Evolutionary conservation across 2,888 invertebrate species (phyloP).

Genomic region (Calliphora vomitoria): DNA sequence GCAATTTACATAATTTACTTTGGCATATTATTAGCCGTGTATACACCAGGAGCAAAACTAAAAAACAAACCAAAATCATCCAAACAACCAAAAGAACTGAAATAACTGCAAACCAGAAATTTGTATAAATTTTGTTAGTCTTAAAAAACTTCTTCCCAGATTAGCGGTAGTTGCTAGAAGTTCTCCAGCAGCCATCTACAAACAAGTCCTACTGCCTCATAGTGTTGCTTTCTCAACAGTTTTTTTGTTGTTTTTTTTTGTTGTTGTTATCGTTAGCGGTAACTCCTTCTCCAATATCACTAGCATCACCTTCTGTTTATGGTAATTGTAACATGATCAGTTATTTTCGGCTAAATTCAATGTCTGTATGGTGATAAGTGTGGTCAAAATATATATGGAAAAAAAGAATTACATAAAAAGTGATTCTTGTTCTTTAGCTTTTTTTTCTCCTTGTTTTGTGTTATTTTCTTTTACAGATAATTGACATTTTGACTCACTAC

Average conservation of each 20-base stretch:
- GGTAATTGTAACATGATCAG: conserved; percentile 76
- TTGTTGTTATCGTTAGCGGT: conserved; percentile 65
- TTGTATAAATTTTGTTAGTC: conserved; percentile 31
- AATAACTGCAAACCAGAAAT: conserved; percentile 55
- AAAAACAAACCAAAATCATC: background rate
- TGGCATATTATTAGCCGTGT: conserved; percentile 68
- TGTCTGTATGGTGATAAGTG: conserved; percentile 70
- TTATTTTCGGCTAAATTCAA: conserved; percentile 67
- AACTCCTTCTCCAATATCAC: conserved; percentile 73
- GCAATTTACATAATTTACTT: conserved; percentile 74
- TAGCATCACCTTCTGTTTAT: conserved; percentile 74
- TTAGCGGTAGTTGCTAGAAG: conserved; percentile 61
- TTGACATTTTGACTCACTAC: conserved; percentile 73
- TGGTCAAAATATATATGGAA: conserved; percentile 65
- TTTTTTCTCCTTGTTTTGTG: conserved; percentile 49
- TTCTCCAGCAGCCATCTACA: conserved; percentile 14
- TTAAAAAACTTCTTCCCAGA: conserved; percentile 44
- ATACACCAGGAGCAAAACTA: conserved; percentile 24
- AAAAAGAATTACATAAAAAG: conserved; percentile 61
- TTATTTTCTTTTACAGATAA: conserved; percentile 68
- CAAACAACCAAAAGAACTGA: conserved; percentile 17
- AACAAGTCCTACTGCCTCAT: conserved; percentile 26
- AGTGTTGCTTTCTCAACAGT: conserved; percentile 55
- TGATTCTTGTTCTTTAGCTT: conserved; percentile 57
- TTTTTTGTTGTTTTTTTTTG: background rate